Conservation (phyloP, 2,797 vertebrate genomes). For the Aotus griseimembra region DNA sequence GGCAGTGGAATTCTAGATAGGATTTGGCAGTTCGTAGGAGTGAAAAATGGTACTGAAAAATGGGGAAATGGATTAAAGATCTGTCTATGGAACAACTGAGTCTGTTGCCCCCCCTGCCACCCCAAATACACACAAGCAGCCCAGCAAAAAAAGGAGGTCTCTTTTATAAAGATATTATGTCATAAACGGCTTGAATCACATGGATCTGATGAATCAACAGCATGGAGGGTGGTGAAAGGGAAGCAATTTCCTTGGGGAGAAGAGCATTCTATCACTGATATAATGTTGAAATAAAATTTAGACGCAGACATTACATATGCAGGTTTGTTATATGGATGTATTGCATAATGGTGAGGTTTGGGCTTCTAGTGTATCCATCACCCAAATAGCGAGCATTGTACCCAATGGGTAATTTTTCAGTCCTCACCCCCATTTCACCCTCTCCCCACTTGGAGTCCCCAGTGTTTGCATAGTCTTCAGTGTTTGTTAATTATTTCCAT, state of each 20-base stretch:
- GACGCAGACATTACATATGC: no score
- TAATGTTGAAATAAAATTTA: no score
- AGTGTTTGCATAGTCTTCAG: no score
- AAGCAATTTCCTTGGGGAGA: not conserved
- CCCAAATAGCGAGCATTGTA: no score
- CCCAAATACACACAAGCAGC: not conserved
- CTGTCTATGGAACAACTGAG: not conserved
- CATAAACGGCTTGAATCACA: not conserved
- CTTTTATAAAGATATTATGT: not conserved
- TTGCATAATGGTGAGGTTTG: no score
- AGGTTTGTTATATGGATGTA: no score
- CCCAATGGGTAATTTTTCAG: no score
- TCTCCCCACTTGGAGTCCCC: no score
- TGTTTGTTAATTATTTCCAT: not conserved
- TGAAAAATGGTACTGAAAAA: constrained; percentile 18
- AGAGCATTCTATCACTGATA: not conserved
- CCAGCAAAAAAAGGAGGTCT: not conserved
- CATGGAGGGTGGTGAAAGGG: not conserved
- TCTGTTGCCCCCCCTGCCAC: not conserved
- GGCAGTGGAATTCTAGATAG: not conserved
- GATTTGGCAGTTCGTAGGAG: not conserved
- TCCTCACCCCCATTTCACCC: no score
- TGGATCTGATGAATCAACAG: not conserved
- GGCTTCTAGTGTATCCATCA: no score
- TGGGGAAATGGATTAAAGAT: not conserved